phyloP scores from a whole-genome alignment of 2,113 vertebrate species.

The Amazona guildingii region DNA sequence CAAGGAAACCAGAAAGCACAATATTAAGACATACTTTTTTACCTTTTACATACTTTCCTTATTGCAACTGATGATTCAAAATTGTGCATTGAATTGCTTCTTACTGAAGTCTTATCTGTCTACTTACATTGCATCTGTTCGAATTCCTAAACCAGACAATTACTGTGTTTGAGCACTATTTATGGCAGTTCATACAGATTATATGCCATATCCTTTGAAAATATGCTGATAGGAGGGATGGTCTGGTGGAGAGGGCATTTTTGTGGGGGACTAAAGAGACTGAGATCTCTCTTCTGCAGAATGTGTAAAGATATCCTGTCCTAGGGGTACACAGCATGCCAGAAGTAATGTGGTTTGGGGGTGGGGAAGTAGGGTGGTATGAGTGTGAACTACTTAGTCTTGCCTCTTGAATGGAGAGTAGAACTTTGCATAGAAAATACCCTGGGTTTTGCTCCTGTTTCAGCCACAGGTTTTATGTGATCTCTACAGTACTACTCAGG shows the following conservation, averaged over 20 bases:
- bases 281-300: background rate
- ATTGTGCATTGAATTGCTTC: background rate
- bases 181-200: background rate
- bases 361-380: background rate
- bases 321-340: background rate
- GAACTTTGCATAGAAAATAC: background rate
- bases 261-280: background rate
- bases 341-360: background rate
- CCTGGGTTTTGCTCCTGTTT: background rate
- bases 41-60: background rate
- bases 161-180: background rate
- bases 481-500: background rate
- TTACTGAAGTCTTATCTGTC: background rate
- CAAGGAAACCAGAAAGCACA: background rate
- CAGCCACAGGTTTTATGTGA: background rate
- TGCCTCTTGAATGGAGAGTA: background rate
- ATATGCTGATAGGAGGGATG: background rate
- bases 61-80: background rate
- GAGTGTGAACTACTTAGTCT: background rate
- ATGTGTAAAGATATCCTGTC: background rate
- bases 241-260: background rate
- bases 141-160: background rate
- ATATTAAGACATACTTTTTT: background rate
- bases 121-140: background rate
- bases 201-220: background rate